Base-by-base conservation (phyloP, 2,113 vertebrate genomes). In the Calonectris borealis region DNA sequence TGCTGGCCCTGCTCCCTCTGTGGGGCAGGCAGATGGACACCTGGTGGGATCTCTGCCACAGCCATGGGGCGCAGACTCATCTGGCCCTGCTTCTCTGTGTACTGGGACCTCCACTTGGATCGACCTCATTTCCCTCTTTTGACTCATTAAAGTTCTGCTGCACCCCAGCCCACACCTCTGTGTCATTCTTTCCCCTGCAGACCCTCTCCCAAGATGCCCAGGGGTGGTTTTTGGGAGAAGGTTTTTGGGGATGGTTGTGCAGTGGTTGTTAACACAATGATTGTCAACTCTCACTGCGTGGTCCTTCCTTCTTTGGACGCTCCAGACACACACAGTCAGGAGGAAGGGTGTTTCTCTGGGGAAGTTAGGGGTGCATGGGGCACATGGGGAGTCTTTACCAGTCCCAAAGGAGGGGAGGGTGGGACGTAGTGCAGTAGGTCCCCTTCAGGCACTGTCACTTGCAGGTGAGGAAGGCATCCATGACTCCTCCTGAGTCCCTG, bases 61-160 rank as follows among this genome's bases (percentile, higher is more conserved):
- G 20, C 7, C 10, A 6, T 14, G 32, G 2, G 32, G 19, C 5
- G 7, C 13, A 42, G 49, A 48, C 10, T 76, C 34, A 6, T 18
- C 20, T 68, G 32, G 4, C 3, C 32, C 24, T 60, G 1, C 0
- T 54, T 10, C 42, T 83, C 29, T 18, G 18, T 57, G 13, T 9
- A 32, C 19, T 4, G 4, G 13, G 13, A 10, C 2, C 44, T 49
- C 57, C 0, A 0, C 20, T 61, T 0, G 0, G 32, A 55, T 34
- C 6, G 1, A 82, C 8, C n/a, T 49, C 3, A 6, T 78, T 95
- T 90, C 14, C 5, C 8, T 79, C 27, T 44, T 42, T 64, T 40
- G 61, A 40, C 32, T 75, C 29, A 94, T 58, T 94, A 94, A 94
- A 94, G 1, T 69, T 80, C 3, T 64, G 29, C 8, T 93, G 78